These are phyloP conservation scores for Syrista parreyssii DNA, from an alignment of 2,888 invertebrate genomes.

Conservation along the genomic window DNA sequence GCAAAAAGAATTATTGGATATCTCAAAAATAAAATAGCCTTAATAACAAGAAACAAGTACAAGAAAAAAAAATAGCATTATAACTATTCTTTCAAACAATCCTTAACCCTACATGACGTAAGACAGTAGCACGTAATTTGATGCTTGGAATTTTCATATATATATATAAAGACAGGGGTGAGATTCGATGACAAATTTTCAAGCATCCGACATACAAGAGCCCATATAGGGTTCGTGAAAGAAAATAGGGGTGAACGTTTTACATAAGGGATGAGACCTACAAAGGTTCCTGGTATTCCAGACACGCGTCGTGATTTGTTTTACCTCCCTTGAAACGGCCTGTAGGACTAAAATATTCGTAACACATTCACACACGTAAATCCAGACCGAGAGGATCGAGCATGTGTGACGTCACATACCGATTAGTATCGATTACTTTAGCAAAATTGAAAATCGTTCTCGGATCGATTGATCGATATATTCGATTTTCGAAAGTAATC, in stretches of 20 bases:
- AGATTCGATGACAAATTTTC: conserved; percentile 1
- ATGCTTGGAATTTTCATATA: not conserved
- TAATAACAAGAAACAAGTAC: no score
- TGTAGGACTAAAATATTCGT: not conserved
- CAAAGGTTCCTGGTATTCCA: conserved; percentile 61
- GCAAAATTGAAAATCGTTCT: not conserved
- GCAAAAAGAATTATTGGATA: not conserved
- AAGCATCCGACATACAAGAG: not conserved
- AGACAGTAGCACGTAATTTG: not conserved
- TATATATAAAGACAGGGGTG: not conserved
- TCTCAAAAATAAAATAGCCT: not conserved
- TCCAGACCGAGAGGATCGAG: not conserved
- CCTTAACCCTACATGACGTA: not conserved
- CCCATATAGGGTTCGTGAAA: not conserved
- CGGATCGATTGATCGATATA: not conserved
- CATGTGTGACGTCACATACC: not conserved
- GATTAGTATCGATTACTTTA: not conserved
- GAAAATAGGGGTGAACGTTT: conserved; percentile 50
- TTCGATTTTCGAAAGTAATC: not conserved
- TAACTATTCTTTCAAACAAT: not conserved
- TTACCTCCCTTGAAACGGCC: conserved; percentile 40
- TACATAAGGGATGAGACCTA: conserved; percentile 58
- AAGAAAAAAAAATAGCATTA: no score
- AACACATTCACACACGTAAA: not conserved
- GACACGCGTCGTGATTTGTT: conserved; percentile 63